Evolutionary conservation across 2,888 invertebrate genomes (phyloP), one percentile per base, ranked within the genome.

Genomic region (Hyppa rectilinea): DNA sequence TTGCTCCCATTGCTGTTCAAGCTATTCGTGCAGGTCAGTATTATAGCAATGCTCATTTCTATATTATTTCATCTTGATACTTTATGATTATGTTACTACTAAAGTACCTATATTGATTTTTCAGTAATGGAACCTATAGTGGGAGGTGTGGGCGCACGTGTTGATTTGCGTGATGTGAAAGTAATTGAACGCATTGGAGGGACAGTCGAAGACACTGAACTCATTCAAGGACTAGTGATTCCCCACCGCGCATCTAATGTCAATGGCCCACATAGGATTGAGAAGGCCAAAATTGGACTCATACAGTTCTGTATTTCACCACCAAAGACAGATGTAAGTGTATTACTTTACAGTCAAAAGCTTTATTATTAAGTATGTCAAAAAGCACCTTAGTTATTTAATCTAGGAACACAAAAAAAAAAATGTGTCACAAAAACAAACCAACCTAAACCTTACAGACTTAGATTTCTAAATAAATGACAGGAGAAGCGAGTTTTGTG

Each of bases 251-350:
- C 98, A 0, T 97, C 98, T 64, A 98, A 99, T 87, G 97, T 98
- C 31, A 99, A 98, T 89, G 99, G 99, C 0, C 99, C 99, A 0
- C 98, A 97, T 87, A 97, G 98, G 85, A 97, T 99, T 72, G 99
- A 99, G 92, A 99, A 99, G 92, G 99, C 99, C 9, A 99, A 99
- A 96, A 99, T 99, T 93, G 99, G 98, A 73, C 97, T 99, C 23
- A 99, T 99, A 83, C 99, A 99, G 94, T 99, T 99, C 95, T 99
- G 99, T 92, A 98, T 99, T 92, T 99, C 99, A 20, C 99, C 99
- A 64, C 99, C 99, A 10, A 99, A 99, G 96, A 99, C 99, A 68
- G 99, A 99, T 94, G 98, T 98, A 92, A 97, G 97, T 95, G 14
- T 31, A 31, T 36, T n/a, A n/a, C n/a, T n/a, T n/a, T n/a, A n/a